phyloP scores from a whole-genome alignment of 1,140 invertebrate species.

The Campoletis sonorensis region DNA sequence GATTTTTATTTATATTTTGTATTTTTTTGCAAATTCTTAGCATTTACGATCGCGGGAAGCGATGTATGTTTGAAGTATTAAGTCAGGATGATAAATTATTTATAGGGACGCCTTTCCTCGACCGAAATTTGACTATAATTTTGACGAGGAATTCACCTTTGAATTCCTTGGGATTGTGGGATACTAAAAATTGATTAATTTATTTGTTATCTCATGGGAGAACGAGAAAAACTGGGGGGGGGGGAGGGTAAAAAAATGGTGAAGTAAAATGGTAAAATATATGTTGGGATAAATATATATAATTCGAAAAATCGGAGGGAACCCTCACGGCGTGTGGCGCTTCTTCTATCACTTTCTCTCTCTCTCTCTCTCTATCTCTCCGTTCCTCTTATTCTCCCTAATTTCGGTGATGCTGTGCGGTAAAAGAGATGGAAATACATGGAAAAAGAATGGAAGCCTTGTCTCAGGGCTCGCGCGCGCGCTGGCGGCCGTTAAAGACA shows the following conservation, averaged over 20 bases:
- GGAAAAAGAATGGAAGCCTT: constrained; percentile 25
- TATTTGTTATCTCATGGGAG: background rate
- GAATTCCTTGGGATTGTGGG: background rate
- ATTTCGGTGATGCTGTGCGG: constrained; percentile 3
- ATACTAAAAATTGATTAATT: background rate
- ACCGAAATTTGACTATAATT: background rate
- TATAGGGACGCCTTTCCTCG: background rate
- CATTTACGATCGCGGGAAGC: too few relatives aligned
- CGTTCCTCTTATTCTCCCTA: background rate
- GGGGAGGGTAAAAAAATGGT: background rate
- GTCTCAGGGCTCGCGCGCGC: constrained; percentile 20
- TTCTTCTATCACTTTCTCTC: background rate
- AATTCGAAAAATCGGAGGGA: constrained; percentile 27
- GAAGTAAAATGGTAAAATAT: background rate
- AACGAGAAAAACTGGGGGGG: background rate
- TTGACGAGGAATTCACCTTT: background rate
- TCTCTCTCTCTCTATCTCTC: background rate
- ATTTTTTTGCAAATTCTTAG: too few relatives aligned
- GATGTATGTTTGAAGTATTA: too few relatives aligned
- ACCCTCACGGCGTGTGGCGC: constrained; percentile 28
- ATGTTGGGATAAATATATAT: constrained; percentile 3
- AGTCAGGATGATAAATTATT: too few relatives aligned
- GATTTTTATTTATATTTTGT: too few relatives aligned
- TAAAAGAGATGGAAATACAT: background rate
- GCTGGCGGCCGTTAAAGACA: constrained; percentile 57